Percentiles rank a stretch among this genome's conserved stretches.
phyloP scores from a whole-genome alignment of 1,140 invertebrate genomes.

The Thereuonema tuberculata region DNA sequence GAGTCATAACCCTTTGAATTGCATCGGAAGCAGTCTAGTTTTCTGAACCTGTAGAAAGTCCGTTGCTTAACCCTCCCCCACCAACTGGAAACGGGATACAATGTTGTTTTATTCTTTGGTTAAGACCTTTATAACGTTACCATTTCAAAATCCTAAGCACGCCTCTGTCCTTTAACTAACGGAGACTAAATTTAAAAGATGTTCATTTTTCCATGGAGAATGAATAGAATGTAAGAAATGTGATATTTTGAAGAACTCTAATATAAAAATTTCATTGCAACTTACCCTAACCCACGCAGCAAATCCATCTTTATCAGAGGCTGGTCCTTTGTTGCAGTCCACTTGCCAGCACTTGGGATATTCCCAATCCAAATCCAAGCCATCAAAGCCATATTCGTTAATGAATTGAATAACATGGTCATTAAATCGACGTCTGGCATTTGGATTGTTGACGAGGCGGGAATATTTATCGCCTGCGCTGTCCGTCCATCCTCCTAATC shows the following conservation, averaged over 20 bases:
- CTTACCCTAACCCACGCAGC: slow-evolving; percentile 32
- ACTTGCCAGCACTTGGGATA: slow-evolving; percentile 85
- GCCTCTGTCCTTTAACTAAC: too few relatives aligned
- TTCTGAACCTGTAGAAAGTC: too few relatives aligned
- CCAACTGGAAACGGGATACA: too few relatives aligned
- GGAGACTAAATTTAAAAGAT: not conserved
- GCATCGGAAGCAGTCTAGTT: too few relatives aligned
- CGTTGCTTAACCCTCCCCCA: too few relatives aligned
- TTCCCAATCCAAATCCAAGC: slow-evolving; percentile 78
- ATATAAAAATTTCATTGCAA: too few relatives aligned
- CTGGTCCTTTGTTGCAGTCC: slow-evolving; percentile 63
- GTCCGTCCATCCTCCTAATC: slow-evolving; percentile 81
- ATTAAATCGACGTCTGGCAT: slow-evolving; percentile 50
- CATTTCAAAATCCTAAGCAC: too few relatives aligned
- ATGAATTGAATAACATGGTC: slow-evolving; percentile 51
- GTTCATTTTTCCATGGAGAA: not conserved
- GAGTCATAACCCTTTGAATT: too few relatives aligned
- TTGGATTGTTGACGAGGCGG: slow-evolving; percentile 47
- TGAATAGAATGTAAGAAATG: not conserved
- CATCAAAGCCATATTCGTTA: slow-evolving; percentile 55
- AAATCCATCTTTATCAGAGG: slow-evolving; percentile 59
- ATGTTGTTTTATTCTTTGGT: too few relatives aligned
- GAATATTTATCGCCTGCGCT: slow-evolving; percentile 72
- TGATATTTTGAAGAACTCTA: not conserved
- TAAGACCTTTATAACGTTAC: too few relatives aligned